Percentiles rank a stretch among this genome's conserved stretches.
Evolutionary conservation across 1,140 invertebrate species (phyloP).

Genomic region (Panagrolaimus sp.): DNA sequence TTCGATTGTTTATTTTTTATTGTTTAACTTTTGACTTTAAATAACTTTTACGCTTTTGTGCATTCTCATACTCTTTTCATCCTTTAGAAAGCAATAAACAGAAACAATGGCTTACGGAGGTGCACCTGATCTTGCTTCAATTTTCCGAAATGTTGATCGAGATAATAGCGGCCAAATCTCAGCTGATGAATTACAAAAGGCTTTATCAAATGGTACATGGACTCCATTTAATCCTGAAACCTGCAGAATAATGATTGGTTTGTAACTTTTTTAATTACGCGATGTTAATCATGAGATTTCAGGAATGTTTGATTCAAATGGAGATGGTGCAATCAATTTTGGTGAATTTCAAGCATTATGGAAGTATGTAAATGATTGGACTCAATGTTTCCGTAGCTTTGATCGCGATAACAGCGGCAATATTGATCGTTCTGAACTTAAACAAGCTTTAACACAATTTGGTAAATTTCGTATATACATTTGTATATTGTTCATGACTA

Average conservation of each 20-base stretch:
- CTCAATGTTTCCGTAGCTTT: conserved; percentile 73
- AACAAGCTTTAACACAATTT: conserved; percentile 80
- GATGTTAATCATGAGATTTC: no score
- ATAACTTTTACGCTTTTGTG: no score
- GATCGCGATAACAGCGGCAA: conserved; percentile 91
- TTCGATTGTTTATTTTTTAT: no score
- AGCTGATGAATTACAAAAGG: conserved; percentile 78
- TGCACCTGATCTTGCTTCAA: background rate
- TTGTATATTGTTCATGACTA: background rate
- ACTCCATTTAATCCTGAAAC: conserved; percentile 92
- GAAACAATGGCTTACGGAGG: background rate
- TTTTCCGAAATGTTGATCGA: conserved; percentile 43
- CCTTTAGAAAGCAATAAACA: no score
- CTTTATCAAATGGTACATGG: conserved; percentile 88
- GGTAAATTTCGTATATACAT: conserved; percentile 66
- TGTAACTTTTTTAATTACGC: no score
- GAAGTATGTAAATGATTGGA: conserved; percentile 97
- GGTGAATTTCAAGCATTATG: conserved; percentile 88
- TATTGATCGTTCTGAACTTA: conserved; percentile 82
- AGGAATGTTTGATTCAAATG: conserved; percentile 85
- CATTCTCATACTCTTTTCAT: no score
- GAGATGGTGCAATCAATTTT: conserved; percentile 81
- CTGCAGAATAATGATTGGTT: conserved; percentile 82
- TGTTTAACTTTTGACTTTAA: no score
- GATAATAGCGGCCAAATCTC: conserved; percentile 48